Evolutionary conservation across 2,797 vertebrate species (phyloP).

Genomic region (Tenualosa thibaudeaui): DNA sequence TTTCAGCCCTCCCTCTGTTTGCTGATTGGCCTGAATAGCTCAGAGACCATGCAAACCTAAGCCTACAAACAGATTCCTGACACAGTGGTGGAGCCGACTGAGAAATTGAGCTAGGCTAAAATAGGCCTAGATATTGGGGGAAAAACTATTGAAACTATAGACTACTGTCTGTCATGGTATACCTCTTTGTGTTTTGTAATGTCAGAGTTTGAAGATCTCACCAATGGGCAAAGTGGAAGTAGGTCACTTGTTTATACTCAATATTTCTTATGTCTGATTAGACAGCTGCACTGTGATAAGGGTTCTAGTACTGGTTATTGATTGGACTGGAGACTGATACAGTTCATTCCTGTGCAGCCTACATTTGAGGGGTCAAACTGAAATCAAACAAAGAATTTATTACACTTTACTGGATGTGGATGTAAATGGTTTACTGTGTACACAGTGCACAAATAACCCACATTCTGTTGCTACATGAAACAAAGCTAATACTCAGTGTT

Average conservation of each 20-base stretch:
- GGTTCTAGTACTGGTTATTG: conserved; percentile 52
- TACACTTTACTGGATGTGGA: background rate
- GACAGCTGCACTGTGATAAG: conserved; percentile 34
- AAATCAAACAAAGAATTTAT: background rate
- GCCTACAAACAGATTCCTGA: too few relatives aligned
- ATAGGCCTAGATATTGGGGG: too few relatives aligned
- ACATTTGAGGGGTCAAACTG: background rate
- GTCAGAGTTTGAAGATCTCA: conserved; percentile 22
- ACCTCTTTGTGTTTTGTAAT: background rate
- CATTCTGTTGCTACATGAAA: background rate
- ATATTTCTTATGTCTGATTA: conserved; percentile 58
- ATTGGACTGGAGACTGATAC: conserved; percentile 47
- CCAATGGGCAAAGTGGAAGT: conserved; percentile 51
- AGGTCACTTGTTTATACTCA: conserved; percentile 60
- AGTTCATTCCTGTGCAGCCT: conserved; percentile 26
- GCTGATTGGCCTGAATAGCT: too few relatives aligned
- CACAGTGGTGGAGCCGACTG: too few relatives aligned
- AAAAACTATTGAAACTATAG: background rate
- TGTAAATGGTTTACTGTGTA: background rate
- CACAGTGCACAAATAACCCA: background rate
- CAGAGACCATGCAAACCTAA: too few relatives aligned
- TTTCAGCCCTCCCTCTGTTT: too few relatives aligned
- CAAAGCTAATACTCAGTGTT: background rate
- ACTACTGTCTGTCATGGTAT: background rate
- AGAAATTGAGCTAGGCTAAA: too few relatives aligned